Evolutionary conservation across 2,888 invertebrate species (phyloP).

Genomic region (Nebria brevicollis): DNA sequence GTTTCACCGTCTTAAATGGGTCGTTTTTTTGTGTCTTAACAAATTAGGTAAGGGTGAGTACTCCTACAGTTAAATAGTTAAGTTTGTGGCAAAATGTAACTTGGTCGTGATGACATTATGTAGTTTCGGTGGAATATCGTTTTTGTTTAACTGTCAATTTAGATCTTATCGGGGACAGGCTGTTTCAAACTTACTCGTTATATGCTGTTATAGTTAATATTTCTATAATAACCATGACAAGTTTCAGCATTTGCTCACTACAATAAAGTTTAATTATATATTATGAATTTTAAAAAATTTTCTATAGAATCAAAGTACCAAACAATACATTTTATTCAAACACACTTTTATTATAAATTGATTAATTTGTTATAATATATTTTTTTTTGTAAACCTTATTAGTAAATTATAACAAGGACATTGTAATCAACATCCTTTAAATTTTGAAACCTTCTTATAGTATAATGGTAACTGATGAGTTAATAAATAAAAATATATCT

Average conservation of each 20-base stretch:
- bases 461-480: no score
- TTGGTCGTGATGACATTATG: background rate
- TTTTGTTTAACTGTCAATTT: slow-evolving; percentile 1
- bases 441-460: no score
- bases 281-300: background rate
- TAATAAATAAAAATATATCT: no score
- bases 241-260: background rate
- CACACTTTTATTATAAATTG: no score
- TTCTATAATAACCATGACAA: background rate
- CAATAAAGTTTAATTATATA: background rate
- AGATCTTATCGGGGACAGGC: background rate
- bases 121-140: background rate
- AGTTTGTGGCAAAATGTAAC: background rate
- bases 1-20: background rate
- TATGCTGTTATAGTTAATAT: background rate
- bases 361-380: no score
- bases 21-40: background rate
- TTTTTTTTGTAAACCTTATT: no score
- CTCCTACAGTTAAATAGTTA: background rate
- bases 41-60: background rate
- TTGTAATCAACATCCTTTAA: no score
- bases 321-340: no score
- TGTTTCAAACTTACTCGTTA: background rate
- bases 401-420: no score
- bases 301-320: background rate